These are phyloP conservation scores for Hirudinaria manillensis DNA, from an alignment of 2,888 invertebrate species.

Conservation along the genomic window DNA sequence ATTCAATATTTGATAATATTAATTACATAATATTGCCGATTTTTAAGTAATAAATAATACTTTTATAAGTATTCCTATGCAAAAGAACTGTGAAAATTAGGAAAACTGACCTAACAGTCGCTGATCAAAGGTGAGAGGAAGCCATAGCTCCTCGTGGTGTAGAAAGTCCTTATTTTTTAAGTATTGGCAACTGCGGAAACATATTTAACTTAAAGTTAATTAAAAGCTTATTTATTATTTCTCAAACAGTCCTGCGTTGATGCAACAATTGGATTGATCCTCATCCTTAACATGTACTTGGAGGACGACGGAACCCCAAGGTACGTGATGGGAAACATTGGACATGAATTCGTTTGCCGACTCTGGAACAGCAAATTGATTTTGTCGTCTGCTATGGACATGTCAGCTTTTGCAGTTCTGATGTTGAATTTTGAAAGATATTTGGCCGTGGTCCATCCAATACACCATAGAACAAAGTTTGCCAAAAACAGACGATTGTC, in stretches of 20 bases:
- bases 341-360: constrained; percentile 34
- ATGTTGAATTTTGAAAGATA: constrained; percentile 37
- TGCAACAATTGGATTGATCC: constrained; percentile 27
- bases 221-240: too few species aligned
- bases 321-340: background rate
- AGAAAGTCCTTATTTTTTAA: too few species aligned
- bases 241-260: constrained; percentile 27
- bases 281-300: constrained; percentile 25
- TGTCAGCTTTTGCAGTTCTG: constrained; percentile 37
- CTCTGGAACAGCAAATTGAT: constrained; percentile 37
- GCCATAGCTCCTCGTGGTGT: too few species aligned
- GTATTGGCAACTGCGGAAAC: too few species aligned
- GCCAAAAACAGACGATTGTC: constrained; percentile 23
- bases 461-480: constrained; percentile 36
- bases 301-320: constrained; percentile 18
- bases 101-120: too few species aligned
- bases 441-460: constrained; percentile 37
- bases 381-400: constrained; percentile 36
- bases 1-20: too few species aligned
- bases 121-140: too few species aligned
- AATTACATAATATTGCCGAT: background rate
- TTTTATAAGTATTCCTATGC: too few species aligned
- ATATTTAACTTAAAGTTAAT: too few species aligned
- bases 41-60: background rate
- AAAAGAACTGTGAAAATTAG: too few species aligned